Evolutionary conservation across 2,113 vertebrate genomes (phyloP).

Genomic region (Rhinoderma darwinii): DNA sequence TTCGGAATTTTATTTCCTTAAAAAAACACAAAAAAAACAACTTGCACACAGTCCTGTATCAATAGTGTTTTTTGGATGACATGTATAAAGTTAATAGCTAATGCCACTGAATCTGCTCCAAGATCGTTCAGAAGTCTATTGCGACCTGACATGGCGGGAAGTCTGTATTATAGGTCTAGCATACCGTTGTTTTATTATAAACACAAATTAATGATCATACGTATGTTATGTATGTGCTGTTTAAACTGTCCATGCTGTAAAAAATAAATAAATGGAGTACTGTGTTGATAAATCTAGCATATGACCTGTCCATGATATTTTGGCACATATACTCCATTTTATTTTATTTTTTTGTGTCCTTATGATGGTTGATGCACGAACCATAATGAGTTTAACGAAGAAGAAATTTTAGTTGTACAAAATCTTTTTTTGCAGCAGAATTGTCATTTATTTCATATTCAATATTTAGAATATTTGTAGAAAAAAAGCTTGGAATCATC

Average conservation of each 20-base stretch:
- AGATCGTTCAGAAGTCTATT: neutral
- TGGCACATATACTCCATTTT: neutral
- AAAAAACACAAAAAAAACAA: neutral
- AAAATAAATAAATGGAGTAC: neutral
- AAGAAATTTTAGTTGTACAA: neutral
- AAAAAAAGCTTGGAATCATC: too few relatives aligned
- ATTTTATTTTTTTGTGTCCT: neutral
- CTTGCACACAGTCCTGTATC: neutral
- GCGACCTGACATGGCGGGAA: neutral
- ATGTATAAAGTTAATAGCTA: neutral
- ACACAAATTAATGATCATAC: neutral
- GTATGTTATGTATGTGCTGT: neutral
- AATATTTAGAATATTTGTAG: too few relatives aligned
- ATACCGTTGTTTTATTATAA: neutral
- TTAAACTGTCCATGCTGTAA: neutral
- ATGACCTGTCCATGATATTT: neutral
- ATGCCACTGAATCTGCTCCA: neutral
- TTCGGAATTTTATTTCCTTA: neutral
- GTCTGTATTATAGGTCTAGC: neutral
- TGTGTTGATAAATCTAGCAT: neutral
- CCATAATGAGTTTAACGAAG: neutral
- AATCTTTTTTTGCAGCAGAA: neutral
- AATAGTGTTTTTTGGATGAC: neutral
- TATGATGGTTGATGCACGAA: neutral
- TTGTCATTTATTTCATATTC: neutral